A percentile compares a stretch with the other conserved stretches of the same genome.
Evolutionary conservation across 1,140 invertebrate species (phyloP).

Genomic region (Arion vulgaris): DNA sequence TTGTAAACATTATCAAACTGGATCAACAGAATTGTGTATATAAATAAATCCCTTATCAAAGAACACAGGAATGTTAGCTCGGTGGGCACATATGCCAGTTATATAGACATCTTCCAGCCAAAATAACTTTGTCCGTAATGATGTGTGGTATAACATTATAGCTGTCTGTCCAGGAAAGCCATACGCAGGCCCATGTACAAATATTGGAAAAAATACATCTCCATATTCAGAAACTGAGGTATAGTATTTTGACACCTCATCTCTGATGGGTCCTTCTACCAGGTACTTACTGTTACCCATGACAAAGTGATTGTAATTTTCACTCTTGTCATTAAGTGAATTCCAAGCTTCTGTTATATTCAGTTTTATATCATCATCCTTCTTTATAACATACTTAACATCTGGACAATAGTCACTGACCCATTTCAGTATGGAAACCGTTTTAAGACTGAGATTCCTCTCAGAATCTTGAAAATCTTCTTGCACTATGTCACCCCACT

Average conservation of each 20-base stretch:
- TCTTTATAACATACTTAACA: conserved; percentile 75
- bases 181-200: conserved; percentile 71
- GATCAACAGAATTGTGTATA: not conserved
- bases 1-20: not conserved
- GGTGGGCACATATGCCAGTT: conserved; percentile 1
- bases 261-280: conserved; percentile 52
- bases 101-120: conserved; percentile 72
- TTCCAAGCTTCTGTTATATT: conserved; percentile 46
- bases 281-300: conserved; percentile 49
- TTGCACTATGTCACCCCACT: conserved; percentile 83
- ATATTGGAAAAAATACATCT: conserved; percentile 63
- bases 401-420: conserved; percentile 78
- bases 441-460: conserved; percentile 89
- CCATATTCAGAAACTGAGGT: conserved; percentile 65
- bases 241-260: conserved; percentile 72
- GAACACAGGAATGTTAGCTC: conserved; percentile 24
- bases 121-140: conserved; percentile 54
- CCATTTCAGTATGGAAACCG: conserved; percentile 87
- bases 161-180: conserved; percentile 63
- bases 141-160: conserved; percentile 57
- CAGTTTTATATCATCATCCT: conserved; percentile 71
- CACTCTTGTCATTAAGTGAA: conserved; percentile 20
- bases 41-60: conserved; percentile 15
- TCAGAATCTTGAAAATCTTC: conserved; percentile 85
- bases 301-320: conserved; percentile 37